Conservation (phyloP, 2,888 invertebrate species). For the Miltochrista miniata region DNA sequence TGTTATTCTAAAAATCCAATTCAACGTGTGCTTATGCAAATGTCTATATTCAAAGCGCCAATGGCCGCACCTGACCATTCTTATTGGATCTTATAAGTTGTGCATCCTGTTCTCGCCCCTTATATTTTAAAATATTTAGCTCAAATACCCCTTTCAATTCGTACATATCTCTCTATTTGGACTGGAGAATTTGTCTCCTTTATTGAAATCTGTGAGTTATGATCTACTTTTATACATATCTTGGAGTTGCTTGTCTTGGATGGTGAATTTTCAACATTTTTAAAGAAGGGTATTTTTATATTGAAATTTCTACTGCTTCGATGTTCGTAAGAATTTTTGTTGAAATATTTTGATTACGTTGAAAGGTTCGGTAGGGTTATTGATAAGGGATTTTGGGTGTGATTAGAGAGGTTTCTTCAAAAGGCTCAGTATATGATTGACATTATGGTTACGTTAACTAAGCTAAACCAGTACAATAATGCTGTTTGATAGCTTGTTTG, state of each 20-base stretch:
- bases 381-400: background rate
- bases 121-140: slow-evolving; percentile 53
- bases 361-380: background rate
- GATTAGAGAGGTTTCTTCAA: too few species aligned
- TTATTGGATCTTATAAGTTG: slow-evolving; percentile 82
- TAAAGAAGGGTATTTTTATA: slow-evolving; percentile 8
- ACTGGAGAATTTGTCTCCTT: slow-evolving; percentile 39
- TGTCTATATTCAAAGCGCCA: slow-evolving; percentile 62
- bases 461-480: too few species aligned
- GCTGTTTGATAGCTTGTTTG: too few species aligned
- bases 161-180: slow-evolving; percentile 31
- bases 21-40: slow-evolving; percentile 62
- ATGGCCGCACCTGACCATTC: slow-evolving; percentile 75
- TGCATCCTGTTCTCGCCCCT: slow-evolving; percentile 62
- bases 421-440: too few species aligned
- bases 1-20: slow-evolving; percentile 39
- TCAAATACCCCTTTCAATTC: slow-evolving; percentile 49
- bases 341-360: background rate
- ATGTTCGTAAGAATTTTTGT: background rate
- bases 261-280: slow-evolving; percentile 17
- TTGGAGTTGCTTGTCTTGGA: slow-evolving; percentile 29
- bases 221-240: slow-evolving; percentile 28
- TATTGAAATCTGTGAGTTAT: slow-evolving; percentile 57
- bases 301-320: background rate
- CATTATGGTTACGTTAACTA: too few species aligned